These are phyloP conservation scores for Actinia tenebrosa DNA, from an alignment of 64 coral and sea anemone genomes.

Conservation along the genomic window DNA sequence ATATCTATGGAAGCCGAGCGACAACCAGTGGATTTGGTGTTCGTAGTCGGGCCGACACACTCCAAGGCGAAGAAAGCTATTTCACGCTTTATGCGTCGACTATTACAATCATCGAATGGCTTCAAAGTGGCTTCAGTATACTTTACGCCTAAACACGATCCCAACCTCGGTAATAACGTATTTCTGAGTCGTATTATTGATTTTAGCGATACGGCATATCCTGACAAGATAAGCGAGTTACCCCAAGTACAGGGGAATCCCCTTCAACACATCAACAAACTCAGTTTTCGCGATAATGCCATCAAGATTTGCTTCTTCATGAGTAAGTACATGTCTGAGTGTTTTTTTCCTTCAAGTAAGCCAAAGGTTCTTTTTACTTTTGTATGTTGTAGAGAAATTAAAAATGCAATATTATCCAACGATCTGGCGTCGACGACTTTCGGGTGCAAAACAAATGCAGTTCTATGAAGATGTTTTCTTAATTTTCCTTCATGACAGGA, in stretches of 20 bases:
- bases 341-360: background rate
- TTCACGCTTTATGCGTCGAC: background rate
- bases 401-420: too few species aligned
- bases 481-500: too few species aligned
- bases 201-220: background rate
- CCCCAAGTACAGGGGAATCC: conserved; percentile 4
- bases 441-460: too few species aligned
- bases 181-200: background rate
- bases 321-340: background rate
- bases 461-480: too few species aligned
- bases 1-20: background rate
- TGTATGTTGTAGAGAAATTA: too few species aligned
- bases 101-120: background rate
- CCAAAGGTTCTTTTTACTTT: too few species aligned
- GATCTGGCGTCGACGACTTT: too few species aligned
- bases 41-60: background rate
- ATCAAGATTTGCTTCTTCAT: conserved; percentile 1
- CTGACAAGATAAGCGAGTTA: background rate
- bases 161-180: background rate
- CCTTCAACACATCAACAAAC: background rate
- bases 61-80: background rate
- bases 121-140: background rate
- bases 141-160: background rate
- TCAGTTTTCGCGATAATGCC: background rate
- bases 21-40: background rate